A percentile compares a stretch with the other conserved stretches of the same genome.
phyloP scores from a whole-genome alignment of 2,888 invertebrate species.

The Zelleria hepariella region DNA sequence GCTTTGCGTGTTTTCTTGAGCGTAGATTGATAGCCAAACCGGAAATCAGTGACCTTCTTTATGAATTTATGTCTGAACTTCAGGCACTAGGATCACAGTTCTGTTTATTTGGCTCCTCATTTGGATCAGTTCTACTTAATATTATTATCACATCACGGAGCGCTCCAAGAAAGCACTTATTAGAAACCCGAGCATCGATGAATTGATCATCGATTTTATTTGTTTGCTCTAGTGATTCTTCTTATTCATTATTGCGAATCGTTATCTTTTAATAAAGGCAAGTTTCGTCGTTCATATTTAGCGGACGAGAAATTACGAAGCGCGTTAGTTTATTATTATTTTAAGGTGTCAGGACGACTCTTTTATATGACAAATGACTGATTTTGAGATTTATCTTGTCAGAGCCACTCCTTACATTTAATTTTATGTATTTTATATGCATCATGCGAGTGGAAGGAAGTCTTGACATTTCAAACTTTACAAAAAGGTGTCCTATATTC shows the following conservation, averaged over 20 bases:
- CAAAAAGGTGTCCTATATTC: constrained; percentile 2
- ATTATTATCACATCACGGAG: constrained; percentile 16
- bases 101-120: constrained; percentile 5
- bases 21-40: constrained; percentile 12
- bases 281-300: neutral
- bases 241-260: neutral
- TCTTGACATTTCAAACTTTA: neutral
- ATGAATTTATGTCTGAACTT: constrained; percentile 17
- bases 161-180: no score
- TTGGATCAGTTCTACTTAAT: neutral
- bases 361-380: neutral
- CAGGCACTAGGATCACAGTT: constrained; percentile 16
- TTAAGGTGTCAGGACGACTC: no score
- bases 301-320: neutral
- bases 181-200: no score
- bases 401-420: neutral
- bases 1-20: constrained; percentile 15
- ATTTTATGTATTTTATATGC: neutral
- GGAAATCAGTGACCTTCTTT: no score
- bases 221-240: no score
- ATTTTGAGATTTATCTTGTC: neutral
- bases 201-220: no score
- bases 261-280: neutral
- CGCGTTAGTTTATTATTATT: neutral
- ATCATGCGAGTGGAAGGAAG: constrained; percentile 3